Base-by-base conservation (phyloP, 2,888 invertebrate species). In the Lochmaea capreae region DNA sequence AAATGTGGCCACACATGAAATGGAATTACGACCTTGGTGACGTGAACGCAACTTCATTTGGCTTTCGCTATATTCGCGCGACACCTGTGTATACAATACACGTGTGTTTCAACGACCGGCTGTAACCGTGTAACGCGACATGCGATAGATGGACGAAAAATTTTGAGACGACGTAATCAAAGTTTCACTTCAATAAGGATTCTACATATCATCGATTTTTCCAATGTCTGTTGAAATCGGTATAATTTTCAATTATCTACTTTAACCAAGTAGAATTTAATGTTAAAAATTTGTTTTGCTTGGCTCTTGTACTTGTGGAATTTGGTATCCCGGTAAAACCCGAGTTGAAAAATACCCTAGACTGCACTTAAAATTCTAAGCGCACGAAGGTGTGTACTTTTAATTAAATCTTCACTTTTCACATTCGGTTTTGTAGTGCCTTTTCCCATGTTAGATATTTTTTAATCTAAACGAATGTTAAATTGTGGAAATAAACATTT, bases 351-450 rank as follows among this genome's bases (percentile, higher is more conserved):
- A 68, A 72, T 52, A 71, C 71, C 65, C 65, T 62, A 42, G 57
- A 33, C 52, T 71, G 65, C 65, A 71, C 71, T 58, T 33, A 33
- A 65, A 65, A 70, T 42, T 70, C 63, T 54, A 22, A 52, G 42
- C 22, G 57, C 26, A 58, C 16, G 52, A 14, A 63, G 63, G 67
- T 72, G 62, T 67, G 58, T 72, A 65, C 57, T 67, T 72, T 72
- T 68, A 72, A 72, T 72, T 72, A 72, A 63, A 68, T 72, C 61
- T 68, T 33, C 49, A 68, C 58, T 61, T 62, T 62, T 72, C 42
- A 66, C 42, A 54, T 65, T 65, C 58, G 43, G 66, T 58, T 59
- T 39, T 46, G 59, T 65, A 18, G 42, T 42, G 18, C 49, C 16
- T 52, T 57, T 54, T 46, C 62, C 10, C 62, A 16, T 63, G 43